A percentile compares a stretch with the other conserved stretches of the same genome.
Evolutionary conservation across 2,797 vertebrate genomes (phyloP).

Genomic region (Danio albolineatus): DNA sequence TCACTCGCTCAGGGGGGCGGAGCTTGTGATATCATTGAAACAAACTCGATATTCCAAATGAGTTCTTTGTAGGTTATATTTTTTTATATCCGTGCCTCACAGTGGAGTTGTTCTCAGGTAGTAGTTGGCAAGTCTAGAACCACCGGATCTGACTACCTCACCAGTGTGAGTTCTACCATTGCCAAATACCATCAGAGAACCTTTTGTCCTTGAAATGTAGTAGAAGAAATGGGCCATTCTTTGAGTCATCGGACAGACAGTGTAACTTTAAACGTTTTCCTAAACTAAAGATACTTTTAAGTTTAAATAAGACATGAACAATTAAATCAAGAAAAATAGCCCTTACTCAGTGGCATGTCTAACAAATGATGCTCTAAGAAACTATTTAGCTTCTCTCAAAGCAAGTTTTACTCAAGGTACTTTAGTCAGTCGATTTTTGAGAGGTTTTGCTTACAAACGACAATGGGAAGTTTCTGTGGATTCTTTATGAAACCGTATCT

Average conservation of each 20-base stretch:
- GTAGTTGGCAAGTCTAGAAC: constrained; percentile 99
- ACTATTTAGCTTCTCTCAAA: neutral
- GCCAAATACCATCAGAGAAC: constrained; percentile 93
- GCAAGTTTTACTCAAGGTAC: neutral
- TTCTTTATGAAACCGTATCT: neutral
- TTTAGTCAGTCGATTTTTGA: too few species aligned
- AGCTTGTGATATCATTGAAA: constrained; percentile 21
- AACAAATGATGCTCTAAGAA: neutral
- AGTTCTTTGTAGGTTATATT: neutral
- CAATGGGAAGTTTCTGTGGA: neutral
- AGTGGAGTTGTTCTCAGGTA: constrained; percentile 75
- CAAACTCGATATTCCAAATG: neutral
- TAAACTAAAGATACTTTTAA: neutral
- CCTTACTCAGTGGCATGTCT: neutral
- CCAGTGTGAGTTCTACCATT: constrained; percentile 99
- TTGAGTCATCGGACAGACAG: neutral
- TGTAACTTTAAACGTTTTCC: neutral
- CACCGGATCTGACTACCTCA: constrained; percentile 98
- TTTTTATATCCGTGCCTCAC: neutral
- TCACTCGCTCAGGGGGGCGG: constrained; percentile 78
- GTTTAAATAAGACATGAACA: neutral
- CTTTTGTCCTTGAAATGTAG: constrained; percentile 45
- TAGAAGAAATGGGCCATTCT: neutral
- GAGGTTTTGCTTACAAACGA: too few species aligned
- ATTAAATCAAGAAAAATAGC: neutral